These are phyloP conservation scores for Tadarida brasiliensis DNA, from an alignment of 2,797 vertebrate species.

Conservation along the genomic window DNA sequence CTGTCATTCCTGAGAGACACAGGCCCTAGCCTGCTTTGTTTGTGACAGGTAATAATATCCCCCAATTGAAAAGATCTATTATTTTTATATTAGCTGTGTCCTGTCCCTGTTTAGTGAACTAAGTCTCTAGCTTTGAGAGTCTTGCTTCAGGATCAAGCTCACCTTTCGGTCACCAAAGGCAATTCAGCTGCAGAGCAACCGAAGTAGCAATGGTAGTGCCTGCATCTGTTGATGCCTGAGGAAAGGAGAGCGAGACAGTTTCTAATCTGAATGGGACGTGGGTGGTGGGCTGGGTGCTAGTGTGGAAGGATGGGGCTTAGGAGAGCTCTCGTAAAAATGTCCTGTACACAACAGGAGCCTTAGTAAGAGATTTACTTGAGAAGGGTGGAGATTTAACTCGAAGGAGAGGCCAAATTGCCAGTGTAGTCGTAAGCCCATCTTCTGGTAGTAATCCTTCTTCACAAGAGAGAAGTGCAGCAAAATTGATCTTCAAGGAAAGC, in stretches of 20 bases:
- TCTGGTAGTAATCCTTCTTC: background rate
- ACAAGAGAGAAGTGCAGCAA: background rate
- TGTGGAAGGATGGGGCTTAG: background rate
- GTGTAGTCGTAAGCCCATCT: background rate
- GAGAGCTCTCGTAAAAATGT: background rate
- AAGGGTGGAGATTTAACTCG: background rate
- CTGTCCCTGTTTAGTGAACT: background rate
- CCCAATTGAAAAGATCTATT: conserved; percentile 48
- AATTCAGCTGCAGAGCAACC: background rate
- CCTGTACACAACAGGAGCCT: background rate
- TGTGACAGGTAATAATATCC: conserved; percentile 50
- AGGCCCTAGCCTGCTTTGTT: conserved; percentile 15
- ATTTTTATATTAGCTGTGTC: conserved; percentile 13
- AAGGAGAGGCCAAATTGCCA: background rate
- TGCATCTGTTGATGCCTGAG: background rate
- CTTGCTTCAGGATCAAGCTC: background rate
- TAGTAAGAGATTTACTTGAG: conserved; percentile 13
- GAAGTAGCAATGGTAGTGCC: background rate
- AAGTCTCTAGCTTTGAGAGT: background rate
- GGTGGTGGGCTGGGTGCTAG: background rate
- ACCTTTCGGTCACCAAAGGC: background rate
- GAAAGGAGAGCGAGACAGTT: background rate
- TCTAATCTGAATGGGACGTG: background rate
- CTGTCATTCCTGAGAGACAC: conserved; percentile 30
- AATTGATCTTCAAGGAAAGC: background rate